phyloP scores from a whole-genome alignment of 2,888 invertebrate genomes.

The Ichneumon xanthorius region DNA sequence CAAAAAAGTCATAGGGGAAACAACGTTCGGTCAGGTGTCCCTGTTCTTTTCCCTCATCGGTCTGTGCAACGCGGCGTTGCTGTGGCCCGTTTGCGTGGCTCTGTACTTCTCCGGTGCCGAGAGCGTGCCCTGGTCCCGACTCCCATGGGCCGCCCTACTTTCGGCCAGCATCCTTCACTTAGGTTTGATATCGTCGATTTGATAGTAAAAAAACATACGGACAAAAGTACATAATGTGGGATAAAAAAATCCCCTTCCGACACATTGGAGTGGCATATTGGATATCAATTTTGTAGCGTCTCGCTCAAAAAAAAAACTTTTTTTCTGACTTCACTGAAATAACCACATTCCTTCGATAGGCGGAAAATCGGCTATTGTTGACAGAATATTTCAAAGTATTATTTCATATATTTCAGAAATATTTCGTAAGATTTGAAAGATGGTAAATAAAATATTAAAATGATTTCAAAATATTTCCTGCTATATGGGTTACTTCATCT shows the following conservation, averaged over 20 bases:
- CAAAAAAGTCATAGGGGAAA: slow-evolving; percentile 97
- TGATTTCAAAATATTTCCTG: no score
- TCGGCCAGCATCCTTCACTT: slow-evolving; percentile 92
- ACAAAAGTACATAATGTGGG: not conserved
- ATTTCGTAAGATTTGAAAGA: no score
- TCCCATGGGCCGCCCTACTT: slow-evolving; percentile 95
- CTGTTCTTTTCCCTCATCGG: slow-evolving; percentile 97
- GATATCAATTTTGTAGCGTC: not conserved
- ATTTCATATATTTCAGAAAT: no score
- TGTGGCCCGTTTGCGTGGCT: slow-evolving; percentile 96
- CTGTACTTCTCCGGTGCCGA: slow-evolving; percentile 95
- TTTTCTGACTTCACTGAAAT: no score
- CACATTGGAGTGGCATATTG: not conserved
- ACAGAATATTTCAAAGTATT: no score
- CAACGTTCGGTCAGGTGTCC: slow-evolving; percentile 96
- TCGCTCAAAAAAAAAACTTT: not conserved
- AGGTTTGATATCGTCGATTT: slow-evolving; percentile 85
- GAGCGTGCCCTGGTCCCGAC: slow-evolving; percentile 91
- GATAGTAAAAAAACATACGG: not conserved
- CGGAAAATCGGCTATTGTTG: no score
- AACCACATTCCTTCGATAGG: no score
- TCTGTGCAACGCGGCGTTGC: slow-evolving; percentile 93
- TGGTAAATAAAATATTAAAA: no score
- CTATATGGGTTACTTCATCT: no score
- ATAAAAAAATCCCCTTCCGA: not conserved